Evolutionary conservation across 1,140 invertebrate species (phyloP).

Genomic region (Heliconius eleuchia): DNA sequence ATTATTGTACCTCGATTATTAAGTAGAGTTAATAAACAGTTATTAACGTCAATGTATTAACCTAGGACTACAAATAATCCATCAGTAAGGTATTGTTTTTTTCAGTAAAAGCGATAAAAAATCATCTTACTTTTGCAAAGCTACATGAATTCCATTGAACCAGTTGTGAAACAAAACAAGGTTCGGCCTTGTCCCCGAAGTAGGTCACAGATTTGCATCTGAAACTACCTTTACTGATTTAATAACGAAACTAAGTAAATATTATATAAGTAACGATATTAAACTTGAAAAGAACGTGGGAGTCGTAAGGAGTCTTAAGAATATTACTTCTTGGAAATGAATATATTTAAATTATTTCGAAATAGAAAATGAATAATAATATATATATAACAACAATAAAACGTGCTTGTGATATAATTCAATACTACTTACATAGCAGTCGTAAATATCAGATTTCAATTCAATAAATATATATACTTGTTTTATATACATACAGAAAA

Average conservation of each 20-base stretch:
- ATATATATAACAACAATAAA: no score
- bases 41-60: not conserved
- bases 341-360: no score
- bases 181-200: constrained; percentile 43
- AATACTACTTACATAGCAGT: no score
- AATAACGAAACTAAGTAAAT: constrained; percentile 30
- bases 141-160: constrained; percentile 39
- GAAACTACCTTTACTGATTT: constrained; percentile 38
- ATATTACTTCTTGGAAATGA: not conserved
- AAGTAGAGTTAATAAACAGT: not conserved
- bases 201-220: constrained; percentile 51
- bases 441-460: no score
- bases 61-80: no score
- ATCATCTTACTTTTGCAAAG: constrained; percentile 13
- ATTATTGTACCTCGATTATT: not conserved
- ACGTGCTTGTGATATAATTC: no score
- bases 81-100: not conserved
- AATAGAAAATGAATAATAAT: no score
- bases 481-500: no score
- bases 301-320: not conserved
- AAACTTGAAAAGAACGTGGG: not conserved
- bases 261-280: not conserved
- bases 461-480: no score
- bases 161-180: constrained; percentile 42
- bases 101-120: constrained; percentile 1